A percentile compares a stretch with the other conserved stretches of the same genome.
Evolutionary conservation across 2,113 vertebrate species (phyloP).

Genomic region (Paratilapia polleni): DNA sequence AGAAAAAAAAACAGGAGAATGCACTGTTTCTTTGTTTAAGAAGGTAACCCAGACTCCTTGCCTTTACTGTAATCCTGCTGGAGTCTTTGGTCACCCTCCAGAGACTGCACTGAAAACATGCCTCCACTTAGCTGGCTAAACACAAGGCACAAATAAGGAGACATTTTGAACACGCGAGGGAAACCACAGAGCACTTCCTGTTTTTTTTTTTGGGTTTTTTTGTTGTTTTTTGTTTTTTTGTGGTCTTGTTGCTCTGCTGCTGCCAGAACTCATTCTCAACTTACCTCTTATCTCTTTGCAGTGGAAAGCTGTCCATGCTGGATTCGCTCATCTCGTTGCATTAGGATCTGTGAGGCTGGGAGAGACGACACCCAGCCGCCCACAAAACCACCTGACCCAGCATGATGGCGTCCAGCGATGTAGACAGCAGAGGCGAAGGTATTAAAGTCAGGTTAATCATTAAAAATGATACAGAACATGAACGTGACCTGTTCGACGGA

Average conservation of each 20-base stretch:
- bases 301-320: conserved; percentile 18
- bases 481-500: neutral
- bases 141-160: too few relatives aligned
- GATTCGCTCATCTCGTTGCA: neutral
- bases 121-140: too few relatives aligned
- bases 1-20: too few relatives aligned
- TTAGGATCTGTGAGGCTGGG: conserved; percentile 34
- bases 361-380: neutral
- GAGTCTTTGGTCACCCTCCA: too few relatives aligned
- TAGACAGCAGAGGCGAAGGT: conserved; percentile 61
- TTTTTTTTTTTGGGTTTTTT: too few relatives aligned
- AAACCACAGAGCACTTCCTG: too few relatives aligned
- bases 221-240: neutral
- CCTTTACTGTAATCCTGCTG: too few relatives aligned
- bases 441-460: neutral
- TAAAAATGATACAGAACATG: neutral
- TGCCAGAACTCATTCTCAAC: neutral
- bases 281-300: neutral
- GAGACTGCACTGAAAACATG: too few relatives aligned
- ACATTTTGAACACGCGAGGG: too few relatives aligned
- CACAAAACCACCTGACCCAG: neutral
- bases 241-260: neutral
- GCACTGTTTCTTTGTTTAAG: too few relatives aligned
- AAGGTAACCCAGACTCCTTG: too few relatives aligned
- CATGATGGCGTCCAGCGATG: conserved; percentile 66